phyloP scores from a whole-genome alignment of 2,797 vertebrate genomes.

The Falco concolor region DNA sequence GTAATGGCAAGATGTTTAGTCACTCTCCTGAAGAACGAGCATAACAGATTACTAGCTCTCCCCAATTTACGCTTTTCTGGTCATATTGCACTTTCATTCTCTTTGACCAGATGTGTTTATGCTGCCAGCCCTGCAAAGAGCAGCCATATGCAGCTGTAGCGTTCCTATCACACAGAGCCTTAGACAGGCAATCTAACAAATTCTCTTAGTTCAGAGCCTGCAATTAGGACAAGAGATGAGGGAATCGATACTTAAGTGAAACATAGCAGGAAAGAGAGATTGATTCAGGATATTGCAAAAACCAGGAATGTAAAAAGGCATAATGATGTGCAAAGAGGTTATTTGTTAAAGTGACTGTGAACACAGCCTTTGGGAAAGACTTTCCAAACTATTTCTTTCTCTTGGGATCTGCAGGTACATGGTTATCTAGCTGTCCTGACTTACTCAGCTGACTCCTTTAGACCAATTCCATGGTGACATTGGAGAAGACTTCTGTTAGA shows the following conservation, averaged over 20 bases:
- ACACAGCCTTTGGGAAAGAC: background rate
- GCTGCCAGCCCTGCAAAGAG: background rate
- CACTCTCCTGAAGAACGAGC: background rate
- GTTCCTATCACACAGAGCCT: background rate
- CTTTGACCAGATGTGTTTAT: background rate
- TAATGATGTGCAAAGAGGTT: background rate
- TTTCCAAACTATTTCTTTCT: background rate
- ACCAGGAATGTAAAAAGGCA: fast-evolving
- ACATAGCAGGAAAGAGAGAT: background rate
- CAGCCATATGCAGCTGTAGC: background rate
- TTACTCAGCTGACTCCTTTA: background rate
- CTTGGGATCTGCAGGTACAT: background rate
- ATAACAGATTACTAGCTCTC: background rate
- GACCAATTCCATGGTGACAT: background rate
- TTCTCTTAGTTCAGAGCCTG: background rate
- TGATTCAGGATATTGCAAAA: background rate
- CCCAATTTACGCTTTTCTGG: background rate
- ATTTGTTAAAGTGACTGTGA: background rate
- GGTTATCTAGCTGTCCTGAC: background rate
- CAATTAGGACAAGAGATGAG: background rate
- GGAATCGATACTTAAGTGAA: background rate
- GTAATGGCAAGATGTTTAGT: background rate
- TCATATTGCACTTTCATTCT: background rate
- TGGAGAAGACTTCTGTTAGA: background rate
- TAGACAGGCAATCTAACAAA: background rate